Evolutionary conservation across 2,113 vertebrate species (phyloP), one percentile per base, ranked within the genome.

Genomic region (Callopanchax toddi): DNA sequence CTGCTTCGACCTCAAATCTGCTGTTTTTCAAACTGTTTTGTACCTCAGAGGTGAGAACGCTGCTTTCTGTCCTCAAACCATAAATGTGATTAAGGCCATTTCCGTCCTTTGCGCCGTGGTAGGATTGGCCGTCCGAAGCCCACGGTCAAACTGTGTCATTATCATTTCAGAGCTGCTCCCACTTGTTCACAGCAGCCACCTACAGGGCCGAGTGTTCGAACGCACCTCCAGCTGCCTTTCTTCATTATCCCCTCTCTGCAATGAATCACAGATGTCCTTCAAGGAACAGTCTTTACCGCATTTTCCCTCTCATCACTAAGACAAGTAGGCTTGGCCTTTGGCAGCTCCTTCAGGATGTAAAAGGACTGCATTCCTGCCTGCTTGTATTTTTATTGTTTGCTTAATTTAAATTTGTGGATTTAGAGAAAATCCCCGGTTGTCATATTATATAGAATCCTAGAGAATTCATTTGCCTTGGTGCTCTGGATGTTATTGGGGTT

Each of bases 91-190:
- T 37, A 13, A 37, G 44, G 43, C 66, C 36, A 56, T 55, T 15
- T 66, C 49, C 56, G 21, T 29, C 36, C 32, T n/a, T n/a, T n/a
- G n/a, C 58, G 39, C 60, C 62, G 52, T 66, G 48, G 29, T n/a
- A 65, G 42, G 56, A 67, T 16, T 63, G 50, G 71, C 25, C 74
- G 17, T 61, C 58, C 71, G 16, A 42, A 62, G 55, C 45, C 49
- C 22, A 51, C 5, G 13, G n/a, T 64, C 69, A 39, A n/a, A 63
- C 59, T 61, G 79, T 67, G 77, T 79, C 74, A 77, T 88, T 84
- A 85, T 76, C 68, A 60, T 49, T 61, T 75, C 66, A 70, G 55
- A 66, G 48, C 67, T 11, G 6, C 26, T 69, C 71, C 62, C 45
- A 60, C 60, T 69, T 55, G 55, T 74, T 12, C 64, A 22, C 64